Base-by-base conservation (phyloP, 2,113 vertebrate genomes). In the Lepus americanus region DNA sequence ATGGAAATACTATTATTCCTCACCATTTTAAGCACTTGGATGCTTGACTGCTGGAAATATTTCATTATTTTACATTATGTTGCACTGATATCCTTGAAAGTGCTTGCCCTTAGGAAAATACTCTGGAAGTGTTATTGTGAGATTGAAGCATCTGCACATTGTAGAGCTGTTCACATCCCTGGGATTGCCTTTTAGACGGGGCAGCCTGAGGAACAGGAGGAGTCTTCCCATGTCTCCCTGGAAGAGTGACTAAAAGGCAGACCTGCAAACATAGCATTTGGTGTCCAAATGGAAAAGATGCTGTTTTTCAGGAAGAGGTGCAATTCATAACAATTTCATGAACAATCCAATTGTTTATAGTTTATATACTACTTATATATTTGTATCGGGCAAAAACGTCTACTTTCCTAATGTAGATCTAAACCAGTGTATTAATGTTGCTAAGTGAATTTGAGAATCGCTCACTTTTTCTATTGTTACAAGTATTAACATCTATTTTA, bases 11-110 rank as follows among this genome's bases (percentile, higher is more conserved):
- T 89, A 3, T 12, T n/a, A 64, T 81, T 90, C 78, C 31, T 36
- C 39, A 6, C 2, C 10, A 66, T n/a, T 79, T 20, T 23, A 12
- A 59, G 29, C 3, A 29, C 9, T 79, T 61, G 27, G 69, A 63
- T 69, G 11, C 12, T 59, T 53, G 27, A 7, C 1, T 55, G 23
- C 72, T 94, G 61, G 73, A 16, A 78, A n/a, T 44, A 87, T 93
- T 96, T 83, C 11, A 51, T 44, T 55, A 31, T 76, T 89, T 76
- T 84, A 87, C 95, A 49, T 74, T 72, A 31, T 19, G 7, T 69
- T 96, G 23, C 9, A 74, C 82, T 29, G 74, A 31, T 53, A 23
- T 33, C 22, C 13, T 76, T 88, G 36, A 83, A 77, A 20, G 2
- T 61, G 29, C 8, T 72, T 92, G 67, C 23, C 31, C 14, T 87